Evolutionary conservation across 2,888 invertebrate genomes (phyloP).

Genomic region (Latheticus oryzae): DNA sequence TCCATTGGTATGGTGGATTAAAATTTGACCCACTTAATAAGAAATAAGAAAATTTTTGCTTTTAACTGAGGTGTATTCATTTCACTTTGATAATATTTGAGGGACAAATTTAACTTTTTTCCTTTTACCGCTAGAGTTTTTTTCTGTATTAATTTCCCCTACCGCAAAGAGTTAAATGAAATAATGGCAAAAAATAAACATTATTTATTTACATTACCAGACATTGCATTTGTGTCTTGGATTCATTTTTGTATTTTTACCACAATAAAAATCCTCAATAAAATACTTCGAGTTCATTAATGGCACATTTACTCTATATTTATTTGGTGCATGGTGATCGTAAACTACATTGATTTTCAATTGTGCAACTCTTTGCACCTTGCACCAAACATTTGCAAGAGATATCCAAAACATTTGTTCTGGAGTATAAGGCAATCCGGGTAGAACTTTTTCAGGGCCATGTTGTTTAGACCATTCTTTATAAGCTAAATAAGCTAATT

Average conservation of each 20-base stretch:
- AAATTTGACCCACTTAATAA: too few species aligned
- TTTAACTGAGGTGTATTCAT: too few species aligned
- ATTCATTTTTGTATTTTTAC: constrained; percentile 68
- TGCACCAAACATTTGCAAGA: constrained; percentile 69
- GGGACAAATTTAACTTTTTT: too few species aligned
- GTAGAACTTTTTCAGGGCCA: constrained; percentile 28
- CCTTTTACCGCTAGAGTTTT: too few species aligned
- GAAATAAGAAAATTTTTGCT: too few species aligned
- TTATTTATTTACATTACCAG: too few species aligned
- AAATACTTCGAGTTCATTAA: constrained; percentile 70
- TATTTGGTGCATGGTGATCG: constrained; percentile 60
- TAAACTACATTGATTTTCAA: constrained; percentile 59
- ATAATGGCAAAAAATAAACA: too few species aligned
- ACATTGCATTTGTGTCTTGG: constrained; percentile 67
- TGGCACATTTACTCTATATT: constrained; percentile 69
- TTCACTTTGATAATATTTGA: too few species aligned
- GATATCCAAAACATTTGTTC: constrained; percentile 67
- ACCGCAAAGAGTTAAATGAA: too few species aligned
- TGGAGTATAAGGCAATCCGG: constrained; percentile 50
- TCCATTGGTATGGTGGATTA: too few species aligned
- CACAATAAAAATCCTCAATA: constrained; percentile 69
- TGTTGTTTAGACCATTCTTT: constrained; percentile 31
- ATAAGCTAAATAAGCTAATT: constrained; percentile 74
- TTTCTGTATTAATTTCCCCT: too few species aligned
- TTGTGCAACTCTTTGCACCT: constrained; percentile 6